Percentiles rank a stretch among this genome's conserved stretches.
Evolutionary conservation across 2,113 vertebrate genomes (phyloP).

Genomic region (Passer montanus): DNA sequence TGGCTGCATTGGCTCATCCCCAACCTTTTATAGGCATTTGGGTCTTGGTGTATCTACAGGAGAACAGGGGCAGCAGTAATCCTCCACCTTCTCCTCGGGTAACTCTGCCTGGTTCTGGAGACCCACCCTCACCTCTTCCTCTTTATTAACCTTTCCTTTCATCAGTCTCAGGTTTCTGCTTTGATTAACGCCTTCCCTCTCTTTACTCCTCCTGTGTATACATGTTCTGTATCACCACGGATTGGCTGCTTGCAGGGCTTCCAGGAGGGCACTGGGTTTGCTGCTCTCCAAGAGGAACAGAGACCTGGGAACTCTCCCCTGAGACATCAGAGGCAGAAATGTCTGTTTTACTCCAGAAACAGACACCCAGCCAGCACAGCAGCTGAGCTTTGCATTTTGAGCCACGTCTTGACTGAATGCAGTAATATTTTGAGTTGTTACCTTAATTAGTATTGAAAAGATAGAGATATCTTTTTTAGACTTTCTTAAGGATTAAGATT

Average conservation of each 20-base stretch:
- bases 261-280: not conserved
- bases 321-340: not conserved
- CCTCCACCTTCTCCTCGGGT: not conserved
- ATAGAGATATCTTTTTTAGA: not conserved
- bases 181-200: not conserved
- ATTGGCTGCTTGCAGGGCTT: not conserved
- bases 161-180: not conserved
- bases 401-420: not conserved
- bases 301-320: not conserved
- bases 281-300: not conserved
- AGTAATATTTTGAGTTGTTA: not conserved
- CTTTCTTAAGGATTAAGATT: not conserved
- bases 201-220: accelerated
- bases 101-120: not conserved
- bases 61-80: not conserved
- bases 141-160: not conserved
- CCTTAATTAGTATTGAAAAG: not conserved
- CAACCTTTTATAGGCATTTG: not conserved
- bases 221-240: accelerated
- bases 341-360: not conserved
- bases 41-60: not conserved
- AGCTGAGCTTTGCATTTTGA: not conserved
- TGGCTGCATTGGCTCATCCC: not conserved
- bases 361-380: not conserved
- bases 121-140: not conserved